These are phyloP conservation scores for Caenorhabditis zanzibari DNA, from an alignment of 2,888 invertebrate genomes.

Conservation along the genomic window DNA sequence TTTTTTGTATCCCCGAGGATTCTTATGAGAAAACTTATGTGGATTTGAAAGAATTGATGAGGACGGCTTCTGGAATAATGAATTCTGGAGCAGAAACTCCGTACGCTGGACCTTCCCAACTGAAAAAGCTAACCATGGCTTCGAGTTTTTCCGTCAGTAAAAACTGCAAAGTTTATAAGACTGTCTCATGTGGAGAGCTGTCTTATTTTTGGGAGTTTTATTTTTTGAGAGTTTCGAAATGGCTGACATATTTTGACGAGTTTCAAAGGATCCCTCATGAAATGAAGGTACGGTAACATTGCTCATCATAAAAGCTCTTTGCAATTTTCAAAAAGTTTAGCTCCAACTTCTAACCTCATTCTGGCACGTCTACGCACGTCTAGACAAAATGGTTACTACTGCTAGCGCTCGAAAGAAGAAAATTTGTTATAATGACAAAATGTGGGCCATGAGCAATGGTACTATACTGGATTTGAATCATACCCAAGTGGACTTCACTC, in stretches of 20 bases:
- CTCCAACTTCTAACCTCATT: conserved; percentile 25
- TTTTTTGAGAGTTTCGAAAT: conserved; percentile 27
- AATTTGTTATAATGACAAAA: neutral
- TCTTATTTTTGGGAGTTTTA: conserved; percentile 43
- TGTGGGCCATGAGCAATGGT: conserved; percentile 49
- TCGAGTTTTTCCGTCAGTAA: neutral
- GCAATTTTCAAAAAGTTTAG: conserved; percentile 21
- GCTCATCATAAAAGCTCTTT: no score
- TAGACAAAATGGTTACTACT: conserved; percentile 31
- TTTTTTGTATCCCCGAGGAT: conserved; percentile 29
- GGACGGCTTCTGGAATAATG: conserved; percentile 9
- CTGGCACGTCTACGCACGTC: conserved; percentile 38
- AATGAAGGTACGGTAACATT: conserved; percentile 22
- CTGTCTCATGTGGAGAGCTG: neutral
- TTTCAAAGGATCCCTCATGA: conserved; percentile 42
- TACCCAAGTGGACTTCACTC: conserved; percentile 25
- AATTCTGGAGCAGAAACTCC: conserved; percentile 10
- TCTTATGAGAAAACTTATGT: conserved; percentile 38
- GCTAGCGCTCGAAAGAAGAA: conserved; percentile 7
- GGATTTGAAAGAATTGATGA: conserved; percentile 15
- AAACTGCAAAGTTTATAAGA: neutral
- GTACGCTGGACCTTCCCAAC: neutral
- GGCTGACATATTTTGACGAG: conserved; percentile 50
- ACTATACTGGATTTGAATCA: conserved; percentile 16
- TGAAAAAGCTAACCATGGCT: conserved; percentile 15